Evolutionary conservation across 2,797 vertebrate species (phyloP), one percentile per base, ranked within the genome.

Genomic region (Pseudopleuronectes americanus): DNA sequence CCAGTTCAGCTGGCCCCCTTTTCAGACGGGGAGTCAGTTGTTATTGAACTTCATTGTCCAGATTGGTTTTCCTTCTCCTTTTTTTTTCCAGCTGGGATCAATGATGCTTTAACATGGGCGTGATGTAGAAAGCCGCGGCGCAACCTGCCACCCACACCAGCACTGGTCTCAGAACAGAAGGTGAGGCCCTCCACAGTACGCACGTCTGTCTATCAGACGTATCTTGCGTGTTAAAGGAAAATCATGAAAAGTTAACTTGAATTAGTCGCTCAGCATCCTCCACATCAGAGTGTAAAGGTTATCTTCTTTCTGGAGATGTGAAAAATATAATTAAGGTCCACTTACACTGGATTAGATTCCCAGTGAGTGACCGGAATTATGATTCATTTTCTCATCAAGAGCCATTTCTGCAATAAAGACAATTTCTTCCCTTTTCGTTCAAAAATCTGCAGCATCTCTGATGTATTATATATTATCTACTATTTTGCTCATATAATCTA

Each of bases 41-140:
- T 97, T 97, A 98, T 98, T 97, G 96, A 95, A 97, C 96, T 95
- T 97, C 96, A 97, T 99, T 97, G 97, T 97, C 95, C 95, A 94
- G 94, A 95, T 94, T 94, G 94, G 92, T 38, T 38, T 38, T 38
- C 36, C 13, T 38, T 38, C 4, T 12, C 12, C 13, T 38, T 93
- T 95, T 96, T 94, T 96, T 96, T 96, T 96, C 96, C 96, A 96
- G 95, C 96, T 96, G 96, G 95, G 96, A 97, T 97, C 97, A 98
- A 96, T 96, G 96, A 94, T 93, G 95, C 94, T 96, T 96, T 96
- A 96, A 95, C 95, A 95, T 90, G 94, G 94, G 93, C 89, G 93
- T 96, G 96, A 97, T 97, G 95, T 95, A 95, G 95, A 96, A 94
- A 68, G 87, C 28, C 59, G 89, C 88, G 92, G 92, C 93, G 93